Conservation (phyloP, 2,797 vertebrate genomes). For the Hyperoplus lanceolatus region DNA sequence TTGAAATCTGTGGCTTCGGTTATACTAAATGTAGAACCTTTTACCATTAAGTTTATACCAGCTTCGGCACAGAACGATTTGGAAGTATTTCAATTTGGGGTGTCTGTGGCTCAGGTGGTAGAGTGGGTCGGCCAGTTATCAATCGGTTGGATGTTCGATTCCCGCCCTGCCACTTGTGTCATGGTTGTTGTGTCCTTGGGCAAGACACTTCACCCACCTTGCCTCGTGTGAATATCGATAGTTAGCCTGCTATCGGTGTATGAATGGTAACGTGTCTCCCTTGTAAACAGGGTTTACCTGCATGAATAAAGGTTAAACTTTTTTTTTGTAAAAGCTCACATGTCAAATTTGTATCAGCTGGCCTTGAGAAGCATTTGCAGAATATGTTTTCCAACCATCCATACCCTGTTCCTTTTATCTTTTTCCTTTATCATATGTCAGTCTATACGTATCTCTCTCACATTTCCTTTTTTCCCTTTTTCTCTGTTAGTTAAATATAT, state of each 20-base stretch:
- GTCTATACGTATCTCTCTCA: slow-evolving; percentile 7
- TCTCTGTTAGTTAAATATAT: slow-evolving; percentile 46
- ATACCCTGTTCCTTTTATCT: slow-evolving; percentile 11
- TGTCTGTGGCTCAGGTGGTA: no score
- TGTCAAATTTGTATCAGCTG: not conserved
- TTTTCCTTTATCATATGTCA: slow-evolving; percentile 21
- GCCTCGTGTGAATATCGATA: no score
- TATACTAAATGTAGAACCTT: not conserved
- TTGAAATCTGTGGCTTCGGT: not conserved
- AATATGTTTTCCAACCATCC: not conserved
- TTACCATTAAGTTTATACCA: not conserved
- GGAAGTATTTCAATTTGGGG: not conserved
- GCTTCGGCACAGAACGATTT: not conserved
- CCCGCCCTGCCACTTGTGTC: no score
- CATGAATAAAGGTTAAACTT: no score
- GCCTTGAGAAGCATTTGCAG: slow-evolving; percentile 16
- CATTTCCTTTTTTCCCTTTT: slow-evolving; percentile 29
- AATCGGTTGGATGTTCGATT: no score
- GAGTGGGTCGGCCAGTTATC: no score
- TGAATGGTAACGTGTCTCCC: no score
- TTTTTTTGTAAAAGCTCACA: not conserved
- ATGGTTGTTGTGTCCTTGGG: no score
- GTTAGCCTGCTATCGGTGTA: no score
- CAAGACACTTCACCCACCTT: no score
- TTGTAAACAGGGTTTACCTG: no score